Percentiles rank a stretch among this genome's conserved stretches.
These are phyloP conservation scores for Rhynchonema sp. DNA, from an alignment of 2,888 invertebrate genomes.

Conservation along the genomic window DNA sequence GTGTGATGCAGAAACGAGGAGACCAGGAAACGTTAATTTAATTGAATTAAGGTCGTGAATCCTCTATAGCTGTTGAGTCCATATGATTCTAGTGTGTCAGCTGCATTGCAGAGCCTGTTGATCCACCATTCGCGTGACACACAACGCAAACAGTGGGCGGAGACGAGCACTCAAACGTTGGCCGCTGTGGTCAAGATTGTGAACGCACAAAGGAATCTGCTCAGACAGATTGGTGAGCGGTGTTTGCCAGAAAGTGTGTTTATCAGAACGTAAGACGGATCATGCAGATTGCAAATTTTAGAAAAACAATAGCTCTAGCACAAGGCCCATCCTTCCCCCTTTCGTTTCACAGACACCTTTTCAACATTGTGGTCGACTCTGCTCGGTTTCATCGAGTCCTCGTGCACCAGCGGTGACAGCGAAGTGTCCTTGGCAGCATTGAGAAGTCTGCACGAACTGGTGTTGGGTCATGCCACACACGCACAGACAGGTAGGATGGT, in stretches of 20 bases:
- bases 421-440: constrained; percentile 79
- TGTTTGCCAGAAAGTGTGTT: too few species aligned
- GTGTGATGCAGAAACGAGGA: too few species aligned
- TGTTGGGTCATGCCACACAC: constrained; percentile 31
- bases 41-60: too few species aligned
- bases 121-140: constrained; percentile 97
- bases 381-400: constrained; percentile 76
- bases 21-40: too few species aligned
- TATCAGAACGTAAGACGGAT: too few species aligned
- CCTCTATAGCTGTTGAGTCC: too few species aligned
- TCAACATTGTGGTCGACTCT: constrained; percentile 83
- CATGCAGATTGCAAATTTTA: too few species aligned
- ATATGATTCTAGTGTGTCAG: too few species aligned
- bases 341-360: too few species aligned
- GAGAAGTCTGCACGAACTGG: constrained; percentile 87
- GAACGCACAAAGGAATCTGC: constrained; percentile 17
- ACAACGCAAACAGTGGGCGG: constrained; percentile 96
- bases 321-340: too few species aligned
- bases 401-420: constrained; percentile 72
- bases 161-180: constrained; percentile 56
- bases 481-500: neutral
- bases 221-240: constrained; percentile 11
- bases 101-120: constrained; percentile 30
- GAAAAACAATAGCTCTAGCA: too few species aligned
- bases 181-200: constrained; percentile 25